Base-by-base conservation (phyloP, 2,888 invertebrate genomes). In the Alloscopus bannaensis region DNA sequence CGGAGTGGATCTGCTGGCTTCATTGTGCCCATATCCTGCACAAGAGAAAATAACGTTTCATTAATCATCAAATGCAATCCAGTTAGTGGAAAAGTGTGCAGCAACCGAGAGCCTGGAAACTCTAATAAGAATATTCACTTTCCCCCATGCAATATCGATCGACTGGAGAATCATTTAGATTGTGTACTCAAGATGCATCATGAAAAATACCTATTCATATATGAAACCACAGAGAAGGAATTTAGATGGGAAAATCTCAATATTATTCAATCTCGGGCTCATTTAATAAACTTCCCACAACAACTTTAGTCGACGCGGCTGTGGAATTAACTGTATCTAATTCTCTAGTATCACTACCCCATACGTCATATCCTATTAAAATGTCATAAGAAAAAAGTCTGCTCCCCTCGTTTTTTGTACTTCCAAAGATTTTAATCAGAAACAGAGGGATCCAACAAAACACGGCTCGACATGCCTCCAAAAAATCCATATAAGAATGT, bases 1-100 rank as follows among this genome's bases (percentile, higher is more conserved):
- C 97, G 92, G 89, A 96, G 95, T 81, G 94, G 93, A 90, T 96
- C 96, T 87, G 95, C 95, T 84, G 95, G 88, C 57, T 95, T 94
- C 76, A 76, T 76, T n/a, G 93, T 92, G 77, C 93, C 92, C 86
- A 94, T 93, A 68, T 84, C 94, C 94, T 94, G 91, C 4, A 40
- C 47, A 76, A n/a, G 68, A 76, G 26, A 62, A 76, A 76, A 75
- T 47, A 36, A 59, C 42, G 66, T 66, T 47, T 75, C 66, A 66
- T 75, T 75, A 75, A 66, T 66, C 75, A 75, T 75, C 66, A 66
- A 64, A n/a, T 40, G 24, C 24, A 71, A 28, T 26, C 13, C 47
- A 60, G n/a, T n/a, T n/a, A n/a, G 28, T 60, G 31, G 47, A 47
- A 31, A 45, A 20, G 18, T 4, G 1, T 8, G 28, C 16, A 26